These are phyloP conservation scores for Catharus minimus DNA, from an alignment of 2,113 vertebrate species.

Conservation along the genomic window DNA sequence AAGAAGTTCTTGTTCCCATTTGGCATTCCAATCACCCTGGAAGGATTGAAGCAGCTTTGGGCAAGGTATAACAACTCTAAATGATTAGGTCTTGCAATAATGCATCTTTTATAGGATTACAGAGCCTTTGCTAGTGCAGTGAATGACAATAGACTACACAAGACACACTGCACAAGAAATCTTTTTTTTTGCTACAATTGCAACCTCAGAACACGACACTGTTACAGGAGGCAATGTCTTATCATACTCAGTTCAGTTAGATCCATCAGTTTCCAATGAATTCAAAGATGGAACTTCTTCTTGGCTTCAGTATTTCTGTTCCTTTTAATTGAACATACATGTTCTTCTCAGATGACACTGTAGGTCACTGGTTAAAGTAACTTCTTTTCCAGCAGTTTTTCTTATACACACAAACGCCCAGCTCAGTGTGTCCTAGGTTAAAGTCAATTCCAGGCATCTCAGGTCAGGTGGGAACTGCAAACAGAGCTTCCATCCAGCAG, in stretches of 20 bases:
- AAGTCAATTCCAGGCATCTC: neutral
- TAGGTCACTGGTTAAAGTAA: neutral
- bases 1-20: constrained; percentile 70
- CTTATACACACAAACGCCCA: neutral
- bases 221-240: neutral
- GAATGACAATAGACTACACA: neutral
- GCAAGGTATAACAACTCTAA: constrained; percentile 57
- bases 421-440: neutral
- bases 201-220: neutral
- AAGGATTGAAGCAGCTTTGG: constrained; percentile 81
- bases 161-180: neutral
- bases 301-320: neutral
- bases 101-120: neutral
- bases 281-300: neutral
- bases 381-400: neutral
- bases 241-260: neutral
- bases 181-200: neutral
- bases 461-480: neutral
- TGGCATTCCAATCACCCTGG: constrained; percentile 68
- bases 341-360: neutral
- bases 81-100: neutral
- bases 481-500: neutral
- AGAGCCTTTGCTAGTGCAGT: neutral
- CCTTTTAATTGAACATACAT: neutral
- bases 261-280: neutral